Base-by-base conservation (phyloP, 2,888 invertebrate genomes). In the Chaitophorus viminalis region DNA sequence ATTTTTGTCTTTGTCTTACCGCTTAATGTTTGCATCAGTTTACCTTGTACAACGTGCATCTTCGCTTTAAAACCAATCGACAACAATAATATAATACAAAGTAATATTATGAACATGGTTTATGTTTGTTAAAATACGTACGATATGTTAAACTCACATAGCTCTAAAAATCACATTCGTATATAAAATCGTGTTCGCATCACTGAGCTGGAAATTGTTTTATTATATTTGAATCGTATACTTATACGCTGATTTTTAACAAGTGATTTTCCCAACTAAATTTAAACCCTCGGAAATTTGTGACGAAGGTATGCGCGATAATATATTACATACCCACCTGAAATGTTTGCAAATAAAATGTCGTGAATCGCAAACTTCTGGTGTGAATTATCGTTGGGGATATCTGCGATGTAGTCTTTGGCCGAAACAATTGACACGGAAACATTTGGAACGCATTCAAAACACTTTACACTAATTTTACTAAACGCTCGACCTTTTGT, bases 381-480 rank as follows among this genome's bases (percentile, higher is more conserved):
- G 5, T 21, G 33, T 31, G 21, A 72, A 72, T 65, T 65, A 65
- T 65, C 46, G 46, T 65, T 29, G 11, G n/a, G n/a, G 8, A 65
- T n/a, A 65, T 9, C 65, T 25, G 25, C 65, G n/a, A n/a, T 9
- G n/a, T n/a, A n/a, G 65, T 65, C 60, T 65, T n/a, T 36, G n/a
- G 36, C n/a, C 33, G 36, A 33, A 79, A 65, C 70, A 31, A 25
- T 70, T 46, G 33, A 82, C 70, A 70, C 25, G 70, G 70, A 82
- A 68, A 68, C 68, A 46, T 81, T 81, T 68, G 46, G 31, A 25
- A 70, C 52, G 31, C 82, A 31, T 46, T 52, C 46, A 52, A 52
- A 82, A 72, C 82, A 72, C n/a, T 46, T 82, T 31, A 33, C 72
- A 72, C n/a, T 33, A 33, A 72, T 82, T 82, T 52, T 54, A n/a